Evolutionary conservation across 1,140 invertebrate species (phyloP), one percentile per base, ranked within the genome.

Genomic region (Ruditapes philippinarum): DNA sequence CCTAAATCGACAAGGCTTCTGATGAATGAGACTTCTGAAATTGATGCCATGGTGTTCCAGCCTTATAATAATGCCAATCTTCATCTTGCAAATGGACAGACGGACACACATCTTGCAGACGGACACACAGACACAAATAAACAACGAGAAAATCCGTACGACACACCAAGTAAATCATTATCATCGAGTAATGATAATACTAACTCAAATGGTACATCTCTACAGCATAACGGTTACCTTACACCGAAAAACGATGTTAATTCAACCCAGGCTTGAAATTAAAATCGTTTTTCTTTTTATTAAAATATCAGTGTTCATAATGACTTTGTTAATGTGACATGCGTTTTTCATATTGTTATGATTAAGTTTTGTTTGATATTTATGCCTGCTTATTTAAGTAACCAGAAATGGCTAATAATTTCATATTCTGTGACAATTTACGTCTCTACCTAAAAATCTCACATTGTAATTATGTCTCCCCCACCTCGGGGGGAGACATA

Each of bases 201-300:
- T 1, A 38, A 38, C 28, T 17, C 1, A 38, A 70, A 36, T 38
- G 65, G 65, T 2, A 19, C 14, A 22, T 14, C 36, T 17, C 65
- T 33, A 36, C n/a, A 17, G 22, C 25, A 14, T 14, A 40, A 70
- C n/a, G 65, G 36, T 40, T 70, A 70, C 65, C 7, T 70, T 12
- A 70, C 65, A 19, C 65, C 65, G 5, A 70, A 19, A 38, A 36
- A 70, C 38, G 65, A 70, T 36, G 65, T 70, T n/a, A 70, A 62
- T 28, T 11, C 51, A 57, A 3, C 51, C 17, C 17, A 57, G 4
- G n/a, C 51, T 57, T 57, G n/a, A n/a, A n/a, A n/a, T n/a, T n/a
- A n/a, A n/a, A n/a, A n/a, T n/a, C n/a, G n/a, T n/a, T n/a, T n/a
- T n/a, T n/a, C n/a, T n/a, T n/a, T n/a, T n/a, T n/a, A n/a, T n/a